Base-by-base conservation (phyloP, 1,140 invertebrate species). In the Spodoptera litura region DNA sequence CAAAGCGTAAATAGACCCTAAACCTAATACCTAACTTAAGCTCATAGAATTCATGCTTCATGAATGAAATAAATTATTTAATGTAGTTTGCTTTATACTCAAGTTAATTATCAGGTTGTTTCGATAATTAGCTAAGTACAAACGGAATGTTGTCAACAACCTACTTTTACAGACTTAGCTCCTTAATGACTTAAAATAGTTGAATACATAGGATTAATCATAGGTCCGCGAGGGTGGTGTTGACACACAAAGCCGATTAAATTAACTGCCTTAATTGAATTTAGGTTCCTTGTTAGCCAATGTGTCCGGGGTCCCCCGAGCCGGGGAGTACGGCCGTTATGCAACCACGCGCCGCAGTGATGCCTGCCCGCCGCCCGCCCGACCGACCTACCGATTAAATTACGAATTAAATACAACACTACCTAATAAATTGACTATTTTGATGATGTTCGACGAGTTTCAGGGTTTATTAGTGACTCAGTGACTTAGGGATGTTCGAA, bases 201-300 rank as follows among this genome's bases (percentile, higher is more conserved):
- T 85, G 83, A 83, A 85, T 80, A 86, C 78, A 85, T 83, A 86
- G 81, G 81, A 87, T 85, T 87, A 91, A 91, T 92, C 88, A 83
- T 77, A 66, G 78, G 81, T 70, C 77, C 80, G 84, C 85, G 86
- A 86, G 86, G 83, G 58, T 78, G 85, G 82, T 84, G 88, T 87
- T 87, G 85, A 84, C 86, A 85, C 88, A 90, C 87, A 91, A 90
- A 92, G 88, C 85, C 88, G 89, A 86, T 94, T 92, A 92, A 93
- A 94, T 94, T 94, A 93, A 93, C 93, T 91, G 90, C 82, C 93
- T 93, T 94, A 94, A 94, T 94, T 94, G 93, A 91, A 94, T 93
- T 92, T 89, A 88, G 91, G 88, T 90, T 92, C 85, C 89, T 93
- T 93, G 93, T 92, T 89, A 88, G 87, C 83, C 89, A 87, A 91